Conservation (phyloP, 2,888 invertebrate species). For the Cremastinae sp. region DNA sequence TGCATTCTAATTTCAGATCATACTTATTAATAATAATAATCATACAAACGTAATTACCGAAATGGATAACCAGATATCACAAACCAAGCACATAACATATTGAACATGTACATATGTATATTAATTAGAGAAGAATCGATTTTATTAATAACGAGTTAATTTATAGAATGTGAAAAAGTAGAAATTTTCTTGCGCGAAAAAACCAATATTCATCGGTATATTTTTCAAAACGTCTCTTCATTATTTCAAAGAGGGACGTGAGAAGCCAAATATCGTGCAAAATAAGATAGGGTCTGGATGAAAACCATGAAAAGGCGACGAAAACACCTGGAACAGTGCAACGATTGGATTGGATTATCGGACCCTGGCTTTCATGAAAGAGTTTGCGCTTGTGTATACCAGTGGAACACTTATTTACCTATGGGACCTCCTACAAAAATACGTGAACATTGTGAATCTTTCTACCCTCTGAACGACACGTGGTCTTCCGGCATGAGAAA, state of each 20-base stretch:
- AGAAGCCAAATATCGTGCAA: constrained; percentile 8
- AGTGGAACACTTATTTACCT: constrained; percentile 32
- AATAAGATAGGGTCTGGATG: constrained; percentile 10
- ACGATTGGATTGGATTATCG: constrained; percentile 53
- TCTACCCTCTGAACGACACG: not conserved
- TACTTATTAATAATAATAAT: too few relatives aligned
- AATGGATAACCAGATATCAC: too few relatives aligned
- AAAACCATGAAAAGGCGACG: constrained; percentile 4
- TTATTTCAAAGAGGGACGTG: constrained; percentile 15
- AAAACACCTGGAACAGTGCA: constrained; percentile 45
- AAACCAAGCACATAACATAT: too few relatives aligned
- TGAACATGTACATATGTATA: too few relatives aligned
- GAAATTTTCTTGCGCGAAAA: too few relatives aligned
- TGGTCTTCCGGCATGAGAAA: constrained; percentile 20
- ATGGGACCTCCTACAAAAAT: not conserved
- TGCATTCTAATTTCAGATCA: too few relatives aligned
- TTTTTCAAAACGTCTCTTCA: not conserved
- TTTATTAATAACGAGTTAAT: too few relatives aligned
- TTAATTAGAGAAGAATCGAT: too few relatives aligned
- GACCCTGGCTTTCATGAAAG: constrained; percentile 14
- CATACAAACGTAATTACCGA: too few relatives aligned
- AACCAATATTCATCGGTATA: too few relatives aligned
- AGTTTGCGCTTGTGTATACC: constrained; percentile 28
- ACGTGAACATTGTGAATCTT: not conserved
- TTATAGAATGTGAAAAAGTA: too few relatives aligned